Evolutionary conservation across 35 echinoderm and acorn worm genomes (phyloP).

Genomic region (Heliocidaris erythrogramma): DNA sequence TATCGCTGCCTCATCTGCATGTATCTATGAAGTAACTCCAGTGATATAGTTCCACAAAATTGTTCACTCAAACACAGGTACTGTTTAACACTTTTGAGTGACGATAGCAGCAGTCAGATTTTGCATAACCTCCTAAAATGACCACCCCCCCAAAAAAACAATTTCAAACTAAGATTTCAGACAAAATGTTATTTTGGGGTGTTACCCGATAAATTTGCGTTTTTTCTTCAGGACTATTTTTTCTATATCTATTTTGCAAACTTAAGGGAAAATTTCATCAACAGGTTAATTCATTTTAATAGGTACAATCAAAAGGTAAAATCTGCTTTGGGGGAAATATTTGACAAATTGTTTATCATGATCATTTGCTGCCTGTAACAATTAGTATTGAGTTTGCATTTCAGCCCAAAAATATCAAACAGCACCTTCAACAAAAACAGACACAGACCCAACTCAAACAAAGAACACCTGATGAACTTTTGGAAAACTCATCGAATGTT

Average conservation of each 20-base stretch:
- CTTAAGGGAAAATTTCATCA: too few species aligned
- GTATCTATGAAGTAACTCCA: neutral
- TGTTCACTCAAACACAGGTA: neutral
- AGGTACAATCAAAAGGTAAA: too few species aligned
- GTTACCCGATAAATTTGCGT: too few species aligned
- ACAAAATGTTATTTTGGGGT: too few species aligned
- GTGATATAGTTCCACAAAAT: neutral
- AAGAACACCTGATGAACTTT: neutral
- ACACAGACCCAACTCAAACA: neutral
- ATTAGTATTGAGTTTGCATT: neutral
- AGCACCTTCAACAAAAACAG: neutral
- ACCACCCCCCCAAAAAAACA: too few species aligned
- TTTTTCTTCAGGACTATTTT: too few species aligned
- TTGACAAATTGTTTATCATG: neutral
- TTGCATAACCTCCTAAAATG: too few species aligned
- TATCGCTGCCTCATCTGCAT: neutral
- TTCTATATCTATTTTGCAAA: too few species aligned
- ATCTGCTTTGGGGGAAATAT: neutral
- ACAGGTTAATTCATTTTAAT: too few species aligned
- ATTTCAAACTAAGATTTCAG: too few species aligned
- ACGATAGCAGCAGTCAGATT: neutral
- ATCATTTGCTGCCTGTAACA: neutral
- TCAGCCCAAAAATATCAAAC: constrained; percentile 1
- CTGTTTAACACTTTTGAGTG: neutral
- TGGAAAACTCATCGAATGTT: neutral